These are phyloP conservation scores for Cryptophagus acutangulus DNA, from an alignment of 2,888 invertebrate genomes.

Conservation along the genomic window DNA sequence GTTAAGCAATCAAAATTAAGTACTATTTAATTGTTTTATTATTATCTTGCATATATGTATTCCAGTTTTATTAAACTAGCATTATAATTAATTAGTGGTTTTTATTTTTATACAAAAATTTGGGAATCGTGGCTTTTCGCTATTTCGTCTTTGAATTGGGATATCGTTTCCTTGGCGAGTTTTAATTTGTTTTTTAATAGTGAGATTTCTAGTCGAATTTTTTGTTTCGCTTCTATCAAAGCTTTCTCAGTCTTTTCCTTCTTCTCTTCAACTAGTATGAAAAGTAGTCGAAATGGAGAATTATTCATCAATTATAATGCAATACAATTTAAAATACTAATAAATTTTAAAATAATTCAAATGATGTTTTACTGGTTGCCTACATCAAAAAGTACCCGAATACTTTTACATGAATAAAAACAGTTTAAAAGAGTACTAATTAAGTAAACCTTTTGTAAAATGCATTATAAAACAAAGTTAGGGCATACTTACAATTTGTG, in stretches of 20 bases:
- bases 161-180: constrained; percentile 78
- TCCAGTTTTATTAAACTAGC: constrained; percentile 10
- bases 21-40: constrained; percentile 6
- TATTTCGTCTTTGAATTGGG: constrained; percentile 76
- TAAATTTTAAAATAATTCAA: too few species aligned
- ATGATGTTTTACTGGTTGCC: too few species aligned
- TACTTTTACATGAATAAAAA: constrained; percentile 4
- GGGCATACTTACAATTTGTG: constrained; percentile 71
- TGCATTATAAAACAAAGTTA: background rate
- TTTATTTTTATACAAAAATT: constrained; percentile 18
- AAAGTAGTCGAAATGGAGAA: constrained; percentile 9
- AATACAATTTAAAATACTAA: constrained; percentile 1
- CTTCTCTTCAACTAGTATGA: constrained; percentile 78
- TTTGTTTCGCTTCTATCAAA: constrained; percentile 73
- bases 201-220: constrained; percentile 75
- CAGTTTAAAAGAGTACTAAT: constrained; percentile 10
- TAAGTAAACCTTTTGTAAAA: constrained; percentile 6
- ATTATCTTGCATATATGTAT: constrained; percentile 9
- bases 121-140: constrained; percentile 46
- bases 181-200: constrained; percentile 81
- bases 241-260: constrained; percentile 74
- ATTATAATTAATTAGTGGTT: background rate
- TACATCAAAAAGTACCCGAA: constrained; percentile 9
- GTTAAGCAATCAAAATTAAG: constrained; percentile 51
- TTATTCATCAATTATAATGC: constrained; percentile 5